Evolutionary conservation across 1,140 invertebrate species (phyloP).

Genomic region (Bicyclus anynana): DNA sequence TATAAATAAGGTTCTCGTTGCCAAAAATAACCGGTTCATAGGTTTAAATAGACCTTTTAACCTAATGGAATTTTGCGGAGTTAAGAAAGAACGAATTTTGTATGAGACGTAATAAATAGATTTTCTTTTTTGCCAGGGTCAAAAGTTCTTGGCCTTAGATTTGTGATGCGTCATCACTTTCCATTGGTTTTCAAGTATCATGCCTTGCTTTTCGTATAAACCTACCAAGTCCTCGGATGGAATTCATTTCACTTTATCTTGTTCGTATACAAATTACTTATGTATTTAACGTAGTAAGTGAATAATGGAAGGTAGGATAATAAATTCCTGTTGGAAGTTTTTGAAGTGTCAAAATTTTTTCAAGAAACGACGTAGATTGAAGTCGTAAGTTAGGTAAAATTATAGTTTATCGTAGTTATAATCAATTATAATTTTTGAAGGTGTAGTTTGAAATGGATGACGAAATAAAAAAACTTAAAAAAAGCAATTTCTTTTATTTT

Average conservation of each 20-base stretch:
- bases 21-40: too few relatives aligned
- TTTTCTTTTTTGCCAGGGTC: too few relatives aligned
- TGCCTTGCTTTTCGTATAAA: too few relatives aligned
- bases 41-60: too few relatives aligned
- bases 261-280: conserved; percentile 17
- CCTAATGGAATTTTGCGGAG: not conserved
- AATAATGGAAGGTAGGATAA: conserved; percentile 62
- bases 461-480: conserved; percentile 68
- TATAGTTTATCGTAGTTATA: conserved; percentile 75
- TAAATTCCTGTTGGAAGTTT: conserved; percentile 54
- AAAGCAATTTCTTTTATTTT: conserved; percentile 38
- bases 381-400: conserved; percentile 64
- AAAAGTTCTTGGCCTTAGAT: too few relatives aligned
- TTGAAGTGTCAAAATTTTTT: conserved; percentile 72
- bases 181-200: too few relatives aligned
- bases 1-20: too few relatives aligned
- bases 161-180: too few relatives aligned
- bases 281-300: conserved; percentile 57
- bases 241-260: conserved; percentile 8
- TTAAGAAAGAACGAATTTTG: too few relatives aligned
- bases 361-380: conserved; percentile 51
- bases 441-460: conserved; percentile 75
- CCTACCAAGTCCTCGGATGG: not conserved
- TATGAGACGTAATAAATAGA: too few relatives aligned
- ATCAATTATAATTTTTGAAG: conserved; percentile 73